A percentile compares a stretch with the other conserved stretches of the same genome.
These are phyloP conservation scores for Aphis gossypii DNA, from an alignment of 1,140 invertebrate genomes.

Conservation along the genomic window DNA sequence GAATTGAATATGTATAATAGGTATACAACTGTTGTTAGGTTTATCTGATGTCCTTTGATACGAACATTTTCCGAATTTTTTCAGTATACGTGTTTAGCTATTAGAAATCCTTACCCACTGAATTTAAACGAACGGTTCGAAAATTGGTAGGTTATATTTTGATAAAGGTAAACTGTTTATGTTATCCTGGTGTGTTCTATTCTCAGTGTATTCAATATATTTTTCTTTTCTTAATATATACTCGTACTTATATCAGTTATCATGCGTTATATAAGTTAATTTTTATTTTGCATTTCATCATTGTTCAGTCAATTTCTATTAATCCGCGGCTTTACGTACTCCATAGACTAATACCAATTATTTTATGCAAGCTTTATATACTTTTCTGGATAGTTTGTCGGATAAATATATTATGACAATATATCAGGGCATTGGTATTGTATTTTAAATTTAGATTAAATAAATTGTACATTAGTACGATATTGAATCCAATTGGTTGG, in stretches of 20 bases:
- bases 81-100: too few relatives aligned
- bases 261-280: too few relatives aligned
- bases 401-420: neutral
- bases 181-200: too few relatives aligned
- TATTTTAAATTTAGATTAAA: neutral
- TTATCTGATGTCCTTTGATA: neutral
- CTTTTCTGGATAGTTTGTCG: neutral
- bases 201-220: too few relatives aligned
- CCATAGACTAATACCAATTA: neutral
- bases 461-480: neutral
- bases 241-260: too few relatives aligned
- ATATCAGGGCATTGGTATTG: neutral
- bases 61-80: too few relatives aligned
- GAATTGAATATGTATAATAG: neutral
- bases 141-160: too few relatives aligned
- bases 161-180: too few relatives aligned
- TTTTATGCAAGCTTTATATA: neutral
- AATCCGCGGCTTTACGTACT: neutral
- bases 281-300: too few relatives aligned
- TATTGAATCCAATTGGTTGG: conserved; percentile 21
- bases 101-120: too few relatives aligned
- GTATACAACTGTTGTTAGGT: neutral
- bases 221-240: too few relatives aligned
- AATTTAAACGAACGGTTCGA: too few relatives aligned
- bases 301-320: neutral